phyloP scores from a whole-genome alignment of 2,113 vertebrate species.

The Percopsis transmontana region DNA sequence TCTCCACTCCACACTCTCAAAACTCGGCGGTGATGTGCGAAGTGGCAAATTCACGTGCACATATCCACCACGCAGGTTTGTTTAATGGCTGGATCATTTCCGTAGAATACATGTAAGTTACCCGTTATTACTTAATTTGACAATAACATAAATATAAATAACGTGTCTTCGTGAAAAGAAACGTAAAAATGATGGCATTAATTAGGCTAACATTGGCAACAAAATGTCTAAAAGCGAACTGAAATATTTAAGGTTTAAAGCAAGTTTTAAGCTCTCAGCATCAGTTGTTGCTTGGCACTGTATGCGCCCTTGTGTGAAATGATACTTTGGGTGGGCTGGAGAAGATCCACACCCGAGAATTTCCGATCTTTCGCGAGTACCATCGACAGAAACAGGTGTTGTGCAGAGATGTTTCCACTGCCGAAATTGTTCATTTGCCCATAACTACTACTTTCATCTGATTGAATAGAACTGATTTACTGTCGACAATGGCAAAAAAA shows the following conservation, averaged over 20 bases:
- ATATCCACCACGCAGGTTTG: conserved; percentile 23
- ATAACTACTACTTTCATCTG: too few relatives aligned
- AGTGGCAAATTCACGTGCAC: conserved; percentile 17
- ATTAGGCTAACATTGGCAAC: too few relatives aligned
- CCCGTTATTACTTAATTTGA: background rate
- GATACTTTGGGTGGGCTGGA: conserved; percentile 14
- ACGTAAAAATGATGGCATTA: background rate
- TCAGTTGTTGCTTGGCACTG: conserved; percentile 62
- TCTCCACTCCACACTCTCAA: conserved; percentile 20
- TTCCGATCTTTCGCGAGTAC: conserved; percentile 57
- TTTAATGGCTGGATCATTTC: background rate
- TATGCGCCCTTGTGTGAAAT: conserved; percentile 46
- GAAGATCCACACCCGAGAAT: background rate
- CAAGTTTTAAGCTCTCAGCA: conserved; percentile 68
- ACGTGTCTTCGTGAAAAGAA: background rate
- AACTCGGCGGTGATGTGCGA: conserved; percentile 26
- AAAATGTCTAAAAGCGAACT: background rate
- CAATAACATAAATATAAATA: too few relatives aligned
- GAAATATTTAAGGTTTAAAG: conserved; percentile 15
- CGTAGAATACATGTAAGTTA: background rate
- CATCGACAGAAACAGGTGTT: conserved; percentile 56
- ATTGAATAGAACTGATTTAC: too few relatives aligned
- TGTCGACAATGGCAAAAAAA: too few relatives aligned
- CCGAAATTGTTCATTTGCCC: too few relatives aligned
- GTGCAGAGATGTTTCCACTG: too few relatives aligned